Base-by-base conservation (phyloP, 2,113 vertebrate genomes). In the Taurulus bubalis region DNA sequence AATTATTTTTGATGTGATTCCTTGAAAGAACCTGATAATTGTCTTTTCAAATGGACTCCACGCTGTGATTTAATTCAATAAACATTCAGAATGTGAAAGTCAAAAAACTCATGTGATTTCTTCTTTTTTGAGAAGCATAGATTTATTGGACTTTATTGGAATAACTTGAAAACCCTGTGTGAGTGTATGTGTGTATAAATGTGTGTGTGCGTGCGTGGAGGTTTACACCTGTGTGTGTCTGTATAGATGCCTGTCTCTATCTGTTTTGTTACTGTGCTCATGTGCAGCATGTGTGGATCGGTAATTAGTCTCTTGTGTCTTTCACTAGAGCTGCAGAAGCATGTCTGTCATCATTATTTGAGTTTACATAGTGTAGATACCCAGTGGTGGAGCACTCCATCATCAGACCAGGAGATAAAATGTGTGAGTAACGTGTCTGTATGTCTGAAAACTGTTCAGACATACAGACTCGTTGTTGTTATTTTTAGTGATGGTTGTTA, bases 11-110 rank as follows among this genome's bases (percentile, higher is more conserved):
- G 53, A 65, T 91, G 82, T 91, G 71, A 83, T 84, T 78, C 30
- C 28, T 84, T 84, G 75, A 88, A 76, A 75, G 9, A 64, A 75
- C 67, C 67, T 75, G 56, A 87, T 75, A 74, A 78, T 59, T 90
- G 90, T 92, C 77, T 77, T 84, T 47, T 71, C 68, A 56, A 83
- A 74, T 91, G 80, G 65, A 84, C 83, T 82, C 74, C 45, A 28
- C 77, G 82, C 87, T 94, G 92, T 93, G 90, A 88, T 86, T 91
- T 67, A 86, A 84, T 83, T 91, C 79, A 94, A 94, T 92, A 94
- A 94, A 94, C 73, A 73, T 84, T 71, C 72, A 82, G 79, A 87
- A 71, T 90, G 63, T 92, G 56, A 90, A 90, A 91, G 90, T 89
- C 60, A 88, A 93, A 32, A 89, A 77, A 75, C 79, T 90, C 71